Percentiles rank a stretch among this genome's conserved stretches.
Conservation (phyloP, 2,113 vertebrate genomes). For the Perca schrenkii region DNA sequence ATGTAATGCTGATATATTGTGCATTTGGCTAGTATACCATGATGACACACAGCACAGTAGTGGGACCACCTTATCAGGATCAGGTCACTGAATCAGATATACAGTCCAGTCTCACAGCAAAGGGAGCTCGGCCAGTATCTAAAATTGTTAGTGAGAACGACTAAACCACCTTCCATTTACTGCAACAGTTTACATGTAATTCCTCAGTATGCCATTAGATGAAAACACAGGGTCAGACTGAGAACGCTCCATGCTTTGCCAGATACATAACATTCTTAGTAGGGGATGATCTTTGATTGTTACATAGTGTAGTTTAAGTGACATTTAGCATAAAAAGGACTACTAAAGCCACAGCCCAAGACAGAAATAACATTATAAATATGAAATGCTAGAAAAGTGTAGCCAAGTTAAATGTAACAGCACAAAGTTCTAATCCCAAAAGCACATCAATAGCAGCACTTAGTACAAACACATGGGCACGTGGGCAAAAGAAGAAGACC, state of each 20-base stretch:
- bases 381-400: background rate
- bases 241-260: background rate
- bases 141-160: background rate
- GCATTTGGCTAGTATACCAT: background rate
- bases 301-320: background rate
- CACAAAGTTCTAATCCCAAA: background rate
- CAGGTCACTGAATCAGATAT: slow-evolving; percentile 9
- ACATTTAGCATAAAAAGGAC: background rate
- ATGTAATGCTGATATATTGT: background rate
- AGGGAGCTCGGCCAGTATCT: slow-evolving; percentile 14
- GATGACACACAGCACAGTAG: background rate
- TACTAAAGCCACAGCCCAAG: background rate
- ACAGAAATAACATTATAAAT: background rate
- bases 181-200: background rate
- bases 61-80: slow-evolving; percentile 32
- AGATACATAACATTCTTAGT: background rate
- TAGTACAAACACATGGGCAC: background rate
- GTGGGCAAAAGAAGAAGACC: too few species aligned
- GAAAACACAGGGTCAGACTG: slow-evolving; percentile 14
- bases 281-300: background rate
- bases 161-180: background rate
- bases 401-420: background rate
- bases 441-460: background rate
- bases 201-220: slow-evolving; percentile 32
- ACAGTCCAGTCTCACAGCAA: background rate